A percentile compares a stretch with the other conserved stretches of the same genome.
These are phyloP conservation scores for Stenolophus ochropezus DNA, from an alignment of 2,888 invertebrate species.

Conservation along the genomic window DNA sequence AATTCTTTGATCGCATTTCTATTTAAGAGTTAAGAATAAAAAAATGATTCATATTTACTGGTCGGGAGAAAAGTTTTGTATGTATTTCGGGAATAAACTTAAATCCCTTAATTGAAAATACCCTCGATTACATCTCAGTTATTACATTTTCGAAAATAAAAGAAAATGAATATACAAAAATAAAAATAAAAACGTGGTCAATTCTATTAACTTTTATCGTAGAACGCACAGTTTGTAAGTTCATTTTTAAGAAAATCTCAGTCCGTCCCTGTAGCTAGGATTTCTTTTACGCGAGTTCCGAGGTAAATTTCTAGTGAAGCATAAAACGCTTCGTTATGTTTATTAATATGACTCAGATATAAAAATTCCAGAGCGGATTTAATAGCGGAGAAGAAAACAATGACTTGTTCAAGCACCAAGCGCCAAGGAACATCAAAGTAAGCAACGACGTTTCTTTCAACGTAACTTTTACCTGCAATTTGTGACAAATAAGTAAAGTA, in stretches of 20 bases:
- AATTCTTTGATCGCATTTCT: too few relatives aligned
- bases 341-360: slow-evolving; percentile 15
- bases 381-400: background rate
- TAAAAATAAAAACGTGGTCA: too few relatives aligned
- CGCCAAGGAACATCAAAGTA: slow-evolving; percentile 3
- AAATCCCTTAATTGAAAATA: too few relatives aligned
- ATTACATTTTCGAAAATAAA: too few relatives aligned
- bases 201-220: too few relatives aligned
- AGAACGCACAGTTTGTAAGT: too few relatives aligned
- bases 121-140: too few relatives aligned
- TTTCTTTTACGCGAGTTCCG: background rate
- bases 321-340: slow-evolving; percentile 9
- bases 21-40: too few relatives aligned
- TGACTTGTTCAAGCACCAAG: background rate
- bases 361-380: slow-evolving; percentile 9
- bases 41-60: too few relatives aligned
- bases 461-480: slow-evolving; percentile 47
- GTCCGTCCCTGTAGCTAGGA: background rate
- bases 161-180: too few relatives aligned
- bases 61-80: too few relatives aligned
- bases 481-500: slow-evolving; percentile 49
- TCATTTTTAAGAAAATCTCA: background rate
- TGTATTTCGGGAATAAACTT: too few relatives aligned
- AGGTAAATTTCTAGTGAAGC: background rate
- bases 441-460: slow-evolving; percentile 40